Evolutionary conservation across 2,888 invertebrate species (phyloP), one percentile per base, ranked within the genome.

Genomic region (Drosophila bunnanda): DNA sequence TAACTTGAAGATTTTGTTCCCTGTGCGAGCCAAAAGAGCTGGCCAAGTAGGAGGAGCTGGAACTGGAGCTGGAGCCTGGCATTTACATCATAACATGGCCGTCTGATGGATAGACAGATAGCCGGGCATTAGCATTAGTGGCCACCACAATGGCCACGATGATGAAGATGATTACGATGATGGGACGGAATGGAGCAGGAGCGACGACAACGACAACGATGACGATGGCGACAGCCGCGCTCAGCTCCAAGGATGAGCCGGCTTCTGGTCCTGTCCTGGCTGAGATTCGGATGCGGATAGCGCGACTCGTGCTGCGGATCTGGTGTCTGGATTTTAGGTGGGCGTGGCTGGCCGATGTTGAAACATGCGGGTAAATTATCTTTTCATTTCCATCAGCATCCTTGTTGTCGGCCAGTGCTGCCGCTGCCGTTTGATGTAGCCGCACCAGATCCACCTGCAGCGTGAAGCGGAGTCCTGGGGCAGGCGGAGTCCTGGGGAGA

Each of bases 361-460:
- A 72, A 74, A 80, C 82, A 86, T 88, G 85, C 83, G 86, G 86
- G 88, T 86, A 85, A 86, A 86, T 86, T 86, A 86, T 88, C 88
- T 85, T 85, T 88, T 85, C 85, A 86, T 82, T 88, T 86, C 73
- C 77, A 73, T 75, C 67, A 70, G 59, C 58, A 65, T 69, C 58
- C 48, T 60, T 38, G 25, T 38, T 62, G 54, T 52, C 65, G 39
- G 25, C 25, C 25, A 25, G 3, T 25, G 60, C 58, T 25, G 50
- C 52, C 65, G 56, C 22, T 41, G 41, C 20, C 20, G 25, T 44
- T 50, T 53, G 74, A 56, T 67, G 72, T 69, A 57, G 69, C 73
- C 71, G 62, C 66, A 76, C 73, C 80, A 76, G 58, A 50, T 76
- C 65, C 71, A 38, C 56, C 41, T 39, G 28, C 50, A 50, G 9